A percentile compares a stretch with the other conserved stretches of the same genome.
These are phyloP conservation scores for Tholera decimalis DNA, from an alignment of 2,888 invertebrate genomes.

Conservation along the genomic window DNA sequence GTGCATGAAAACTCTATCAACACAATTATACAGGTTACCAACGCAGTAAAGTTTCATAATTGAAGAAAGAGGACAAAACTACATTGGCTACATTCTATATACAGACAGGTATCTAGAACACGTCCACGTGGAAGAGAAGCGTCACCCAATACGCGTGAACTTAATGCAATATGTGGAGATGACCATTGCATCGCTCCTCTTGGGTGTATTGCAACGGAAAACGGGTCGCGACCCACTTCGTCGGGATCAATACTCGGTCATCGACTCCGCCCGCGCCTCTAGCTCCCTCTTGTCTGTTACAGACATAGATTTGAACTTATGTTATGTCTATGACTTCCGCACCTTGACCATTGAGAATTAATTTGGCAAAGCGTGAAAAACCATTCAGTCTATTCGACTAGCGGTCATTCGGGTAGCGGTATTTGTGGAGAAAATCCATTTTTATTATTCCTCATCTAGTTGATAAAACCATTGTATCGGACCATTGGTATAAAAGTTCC, in stretches of 20 bases:
- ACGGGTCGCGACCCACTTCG: conserved; percentile 89
- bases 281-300: conserved; percentile 73
- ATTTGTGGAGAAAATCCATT: neutral
- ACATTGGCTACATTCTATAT: neutral
- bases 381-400: too few species aligned
- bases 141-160: conserved; percentile 45
- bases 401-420: too few species aligned
- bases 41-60: neutral
- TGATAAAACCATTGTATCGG: neutral
- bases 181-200: conserved; percentile 78
- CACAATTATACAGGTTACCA: neutral
- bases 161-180: conserved; percentile 60
- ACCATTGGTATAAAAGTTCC: conserved; percentile 7
- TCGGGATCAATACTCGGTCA: conserved; percentile 90
- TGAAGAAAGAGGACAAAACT: neutral
- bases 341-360: conserved; percentile 32
- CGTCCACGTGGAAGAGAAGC: conserved; percentile 12
- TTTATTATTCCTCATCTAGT: neutral
- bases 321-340: conserved; percentile 23
- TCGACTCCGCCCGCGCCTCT: conserved; percentile 85
- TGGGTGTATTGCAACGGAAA: conserved; percentile 86
- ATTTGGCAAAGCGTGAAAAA: conserved; percentile 20
- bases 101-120: conserved; percentile 1
- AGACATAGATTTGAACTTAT: conserved; percentile 60
- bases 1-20: neutral